Evolutionary conservation across 2,113 vertebrate species (phyloP), one percentile per base, ranked within the genome.

Genomic region (Pseudolaguvia tuberculata): DNA sequence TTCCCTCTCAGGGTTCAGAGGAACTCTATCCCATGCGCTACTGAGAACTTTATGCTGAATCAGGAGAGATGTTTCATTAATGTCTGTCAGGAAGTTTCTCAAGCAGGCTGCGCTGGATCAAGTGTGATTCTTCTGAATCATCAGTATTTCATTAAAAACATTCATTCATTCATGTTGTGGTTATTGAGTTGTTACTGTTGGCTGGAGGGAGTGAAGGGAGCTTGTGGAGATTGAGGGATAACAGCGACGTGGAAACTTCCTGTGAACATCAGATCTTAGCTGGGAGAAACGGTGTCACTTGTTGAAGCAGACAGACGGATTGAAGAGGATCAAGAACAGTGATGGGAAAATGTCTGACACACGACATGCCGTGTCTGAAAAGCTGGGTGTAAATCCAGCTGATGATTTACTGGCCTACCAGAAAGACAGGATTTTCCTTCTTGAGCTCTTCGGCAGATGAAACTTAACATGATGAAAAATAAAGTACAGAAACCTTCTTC

Each of bases 321-420:
- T 39, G 66, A 70, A 57, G 42, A 25, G 65, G 65, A 58, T 70
- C 65, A 70, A 53, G 39, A 29, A 10, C 57, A 29, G 29, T 51
- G 48, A 70, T 61, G 35, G 57, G 52, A 76, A 59, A 59, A 50
- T 45, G 29, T 76, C 75, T 70, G 56, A 47, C 53, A 71, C 31
- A 47, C 14, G 53, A 25, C n/a, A 8, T 11, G 13, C 6, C 13
- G 20, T 25, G 57, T 52, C 58, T 35, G 59, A 1, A 29, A 65
- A 61, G 27, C 21, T 39, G 18, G 39, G 13, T 23, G 65, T 9
- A 48, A 18, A 39, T 62, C n/a, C 23, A 27, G 1, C n/a, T 51
- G 72, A 66, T 65, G 61, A 63, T 23, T 58, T 73, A 15, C 42
- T 45, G 21, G 8, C 2, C 21, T 45, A 13, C 25, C 31, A 39